phyloP scores from a whole-genome alignment of 2,888 invertebrate species.

The Heliconius ethilla region DNA sequence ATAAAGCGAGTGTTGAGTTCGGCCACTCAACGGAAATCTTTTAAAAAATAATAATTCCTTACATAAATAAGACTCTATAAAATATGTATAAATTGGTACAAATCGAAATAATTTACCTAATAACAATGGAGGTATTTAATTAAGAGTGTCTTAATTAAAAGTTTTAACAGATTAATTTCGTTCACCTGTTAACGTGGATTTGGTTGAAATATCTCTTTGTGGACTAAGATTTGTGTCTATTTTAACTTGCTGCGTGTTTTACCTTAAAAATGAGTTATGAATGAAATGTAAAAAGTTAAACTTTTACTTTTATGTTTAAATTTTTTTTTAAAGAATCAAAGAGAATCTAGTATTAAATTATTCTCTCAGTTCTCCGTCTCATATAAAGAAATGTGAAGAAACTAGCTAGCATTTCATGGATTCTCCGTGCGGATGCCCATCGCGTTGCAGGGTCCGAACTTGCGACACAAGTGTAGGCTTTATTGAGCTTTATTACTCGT shows the following conservation, averaged over 20 bases:
- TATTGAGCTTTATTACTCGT: too few relatives aligned
- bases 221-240: background rate
- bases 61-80: background rate
- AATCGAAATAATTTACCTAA: background rate
- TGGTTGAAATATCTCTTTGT: conserved; percentile 5
- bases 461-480: too few relatives aligned
- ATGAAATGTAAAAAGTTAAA: too few relatives aligned
- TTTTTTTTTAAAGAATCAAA: too few relatives aligned
- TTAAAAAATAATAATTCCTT: background rate
- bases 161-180: conserved; percentile 20
- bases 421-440: too few relatives aligned
- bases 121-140: background rate
- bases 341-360: too few relatives aligned
- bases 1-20: background rate
- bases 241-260: background rate
- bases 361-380: too few relatives aligned
- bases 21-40: too few relatives aligned
- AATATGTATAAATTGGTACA: background rate
- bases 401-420: too few relatives aligned
- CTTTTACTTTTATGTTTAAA: too few relatives aligned
- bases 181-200: conserved; percentile 17
- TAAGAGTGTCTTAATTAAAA: conserved; percentile 20
- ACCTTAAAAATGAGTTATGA: background rate
- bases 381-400: too few relatives aligned
- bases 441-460: too few relatives aligned